These are phyloP conservation scores for Chrysogorgia sp. DNA, from an alignment of 92 coral and sea anemone species.

Conservation along the genomic window DNA sequence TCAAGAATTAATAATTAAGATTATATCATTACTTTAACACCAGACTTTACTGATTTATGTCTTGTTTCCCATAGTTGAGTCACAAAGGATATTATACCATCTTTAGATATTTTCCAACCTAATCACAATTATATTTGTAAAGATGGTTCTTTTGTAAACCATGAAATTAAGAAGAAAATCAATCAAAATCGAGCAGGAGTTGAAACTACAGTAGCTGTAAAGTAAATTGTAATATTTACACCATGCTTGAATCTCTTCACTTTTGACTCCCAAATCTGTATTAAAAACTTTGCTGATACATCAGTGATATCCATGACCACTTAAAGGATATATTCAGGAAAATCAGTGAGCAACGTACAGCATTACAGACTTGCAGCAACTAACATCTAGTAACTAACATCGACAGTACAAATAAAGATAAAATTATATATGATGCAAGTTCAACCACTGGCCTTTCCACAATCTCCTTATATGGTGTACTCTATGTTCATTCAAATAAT, in stretches of 20 bases:
- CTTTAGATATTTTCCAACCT: conserved; percentile 27
- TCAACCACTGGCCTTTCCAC: conserved; percentile 15
- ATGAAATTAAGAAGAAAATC: too few relatives aligned
- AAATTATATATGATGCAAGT: neutral
- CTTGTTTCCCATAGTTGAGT: conserved; percentile 37
- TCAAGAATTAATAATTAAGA: neutral
- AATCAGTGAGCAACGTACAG: neutral
- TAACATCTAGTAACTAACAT: too few relatives aligned
- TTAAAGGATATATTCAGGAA: neutral
- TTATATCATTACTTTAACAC: conserved; percentile 27
- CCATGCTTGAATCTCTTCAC: conserved; percentile 37
- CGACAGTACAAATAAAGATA: neutral
- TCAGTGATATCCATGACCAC: conserved; percentile 28
- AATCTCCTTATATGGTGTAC: conserved; percentile 19
- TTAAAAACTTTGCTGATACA: conserved; percentile 23
- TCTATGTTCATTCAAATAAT: too few relatives aligned
- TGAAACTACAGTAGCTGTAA: neutral
- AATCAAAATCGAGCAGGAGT: neutral
- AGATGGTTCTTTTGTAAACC: too few relatives aligned
- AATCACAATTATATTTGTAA: neutral
- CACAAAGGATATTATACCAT: conserved; percentile 36
- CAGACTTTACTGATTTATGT: conserved; percentile 5
- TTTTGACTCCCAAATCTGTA: conserved; percentile 35
- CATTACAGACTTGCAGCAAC: neutral
- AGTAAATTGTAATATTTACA: conserved; percentile 13